These are phyloP conservation scores for Nyctibius grandis DNA, from an alignment of 2,797 vertebrate species.

Conservation along the genomic window DNA sequence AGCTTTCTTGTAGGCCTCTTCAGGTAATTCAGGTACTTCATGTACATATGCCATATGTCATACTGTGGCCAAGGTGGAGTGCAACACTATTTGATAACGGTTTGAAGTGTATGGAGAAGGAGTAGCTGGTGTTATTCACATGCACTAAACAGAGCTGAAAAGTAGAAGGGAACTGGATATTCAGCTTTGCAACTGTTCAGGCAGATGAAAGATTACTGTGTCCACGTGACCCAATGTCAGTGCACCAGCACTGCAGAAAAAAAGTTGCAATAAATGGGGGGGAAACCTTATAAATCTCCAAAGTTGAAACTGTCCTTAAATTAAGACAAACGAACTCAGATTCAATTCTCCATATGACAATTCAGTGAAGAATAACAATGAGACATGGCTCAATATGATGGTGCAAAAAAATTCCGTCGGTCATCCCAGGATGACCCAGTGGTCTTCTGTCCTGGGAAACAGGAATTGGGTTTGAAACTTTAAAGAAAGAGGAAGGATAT, in stretches of 20 bases:
- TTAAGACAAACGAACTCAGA: conserved; percentile 33
- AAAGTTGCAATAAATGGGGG: conserved; percentile 35
- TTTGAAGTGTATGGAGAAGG: background rate
- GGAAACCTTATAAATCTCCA: conserved; percentile 4
- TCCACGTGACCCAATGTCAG: background rate
- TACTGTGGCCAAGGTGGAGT: background rate
- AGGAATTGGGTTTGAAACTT: background rate
- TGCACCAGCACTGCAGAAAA: background rate
- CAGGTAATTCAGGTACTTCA: too few relatives aligned
- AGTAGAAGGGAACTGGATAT: background rate
- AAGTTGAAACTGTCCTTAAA: conserved; percentile 25
- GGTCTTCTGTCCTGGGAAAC: background rate
- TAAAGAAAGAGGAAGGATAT: background rate
- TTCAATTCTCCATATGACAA: conserved; percentile 38
- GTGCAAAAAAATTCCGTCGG: conserved; percentile 19
- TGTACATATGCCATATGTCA: too few relatives aligned
- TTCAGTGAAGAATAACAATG: conserved; percentile 12
- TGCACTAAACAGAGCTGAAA: background rate
- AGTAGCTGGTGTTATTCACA: background rate
- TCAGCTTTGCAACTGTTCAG: background rate
- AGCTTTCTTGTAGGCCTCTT: too few relatives aligned
- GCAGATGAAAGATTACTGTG: background rate
- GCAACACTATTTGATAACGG: background rate
- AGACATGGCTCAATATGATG: background rate
- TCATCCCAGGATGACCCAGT: background rate